Conservation (phyloP, 2,113 vertebrate genomes). For the Taurulus bubalis region DNA sequence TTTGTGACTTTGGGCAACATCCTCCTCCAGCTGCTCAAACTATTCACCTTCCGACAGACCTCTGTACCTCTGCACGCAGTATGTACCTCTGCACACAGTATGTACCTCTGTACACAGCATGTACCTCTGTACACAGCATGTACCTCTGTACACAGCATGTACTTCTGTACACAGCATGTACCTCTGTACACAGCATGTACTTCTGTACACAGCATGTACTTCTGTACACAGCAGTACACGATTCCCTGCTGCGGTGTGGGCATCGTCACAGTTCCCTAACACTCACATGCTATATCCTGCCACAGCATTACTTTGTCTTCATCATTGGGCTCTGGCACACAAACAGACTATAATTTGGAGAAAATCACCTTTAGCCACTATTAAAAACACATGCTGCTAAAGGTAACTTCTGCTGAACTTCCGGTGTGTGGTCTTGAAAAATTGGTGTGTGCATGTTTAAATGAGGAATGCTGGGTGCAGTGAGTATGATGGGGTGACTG, state of each 20-base stretch:
- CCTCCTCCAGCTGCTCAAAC: conserved; percentile 55
- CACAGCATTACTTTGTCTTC: conserved; percentile 17
- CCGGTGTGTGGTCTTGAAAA: not conserved
- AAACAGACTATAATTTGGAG: not conserved
- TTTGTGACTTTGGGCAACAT: conserved; percentile 72
- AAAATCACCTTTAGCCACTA: conserved; percentile 29
- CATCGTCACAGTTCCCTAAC: conserved; percentile 38
- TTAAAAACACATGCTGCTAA: conserved; percentile 2
- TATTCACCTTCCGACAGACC: conserved; percentile 34
- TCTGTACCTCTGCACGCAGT: conserved; percentile 28
- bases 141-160: conserved; percentile 18
- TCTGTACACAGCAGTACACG: conserved; percentile 15
- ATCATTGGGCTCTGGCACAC: conserved; percentile 6
- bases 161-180: not conserved
- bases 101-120: too few species aligned
- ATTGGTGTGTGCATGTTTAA: conserved; percentile 9
- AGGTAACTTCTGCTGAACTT: conserved; percentile 1
- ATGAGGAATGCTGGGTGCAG: conserved; percentile 30
- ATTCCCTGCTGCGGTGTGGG: conserved; percentile 66
- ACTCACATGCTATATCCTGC: conserved; percentile 25
- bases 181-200: conserved; percentile 7
- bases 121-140: not conserved
- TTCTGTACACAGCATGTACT: conserved; percentile 17
- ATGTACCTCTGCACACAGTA: not conserved
- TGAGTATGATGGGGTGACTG: conserved; percentile 52